Conservation (phyloP, 2,113 vertebrate genomes). For the Promerops cafer region DNA sequence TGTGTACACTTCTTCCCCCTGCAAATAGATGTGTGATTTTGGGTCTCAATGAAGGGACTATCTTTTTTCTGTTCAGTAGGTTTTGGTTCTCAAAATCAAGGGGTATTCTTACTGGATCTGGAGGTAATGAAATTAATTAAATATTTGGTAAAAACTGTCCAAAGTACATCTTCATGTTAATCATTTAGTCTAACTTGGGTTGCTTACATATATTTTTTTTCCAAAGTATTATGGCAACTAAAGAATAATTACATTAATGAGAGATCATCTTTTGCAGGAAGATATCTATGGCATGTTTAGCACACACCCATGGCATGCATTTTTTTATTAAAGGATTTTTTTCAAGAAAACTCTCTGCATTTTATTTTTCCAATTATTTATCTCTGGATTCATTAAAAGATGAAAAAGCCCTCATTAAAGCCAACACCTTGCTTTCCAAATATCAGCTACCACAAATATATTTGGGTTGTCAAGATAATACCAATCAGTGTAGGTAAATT, state of each 20-base stretch:
- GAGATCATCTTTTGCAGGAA: background rate
- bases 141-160: background rate
- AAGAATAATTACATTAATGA: background rate
- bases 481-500: background rate
- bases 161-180: background rate
- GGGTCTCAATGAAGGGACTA: background rate
- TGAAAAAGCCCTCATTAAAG: background rate
- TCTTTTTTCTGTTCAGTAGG: background rate
- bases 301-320: fast-evolving
- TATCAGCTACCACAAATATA: background rate
- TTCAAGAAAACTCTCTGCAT: background rate
- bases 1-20: fast-evolving
- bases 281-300: background rate
- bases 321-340: background rate
- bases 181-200: background rate
- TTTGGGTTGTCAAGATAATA: background rate
- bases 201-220: background rate
- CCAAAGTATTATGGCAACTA: background rate
- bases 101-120: background rate
- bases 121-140: background rate
- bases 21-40: background rate
- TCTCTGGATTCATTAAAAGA: background rate
- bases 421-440: background rate
- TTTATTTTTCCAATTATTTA: background rate
- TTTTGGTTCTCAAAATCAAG: background rate